These are phyloP conservation scores for Lochmaea capreae DNA, from an alignment of 2,888 invertebrate genomes.

Conservation along the genomic window DNA sequence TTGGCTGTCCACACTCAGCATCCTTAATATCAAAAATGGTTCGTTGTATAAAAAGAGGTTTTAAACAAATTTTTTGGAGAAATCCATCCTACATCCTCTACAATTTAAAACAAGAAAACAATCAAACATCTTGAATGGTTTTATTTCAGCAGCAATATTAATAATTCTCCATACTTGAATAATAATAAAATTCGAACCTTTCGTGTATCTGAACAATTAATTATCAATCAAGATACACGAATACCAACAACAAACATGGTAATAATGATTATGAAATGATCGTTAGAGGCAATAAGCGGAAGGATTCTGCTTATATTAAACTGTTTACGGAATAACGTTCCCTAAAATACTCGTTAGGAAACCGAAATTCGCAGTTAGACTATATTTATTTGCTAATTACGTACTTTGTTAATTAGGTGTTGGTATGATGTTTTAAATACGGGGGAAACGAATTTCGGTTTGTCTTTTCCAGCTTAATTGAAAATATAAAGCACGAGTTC, in stretches of 20 bases:
- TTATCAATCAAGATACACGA: neutral
- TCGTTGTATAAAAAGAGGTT: no score
- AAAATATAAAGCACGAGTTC: no score
- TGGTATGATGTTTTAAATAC: neutral
- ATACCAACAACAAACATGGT: neutral
- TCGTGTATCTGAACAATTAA: neutral
- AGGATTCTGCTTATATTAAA: constrained; percentile 13
- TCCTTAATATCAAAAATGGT: no score
- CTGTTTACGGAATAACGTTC: constrained; percentile 1
- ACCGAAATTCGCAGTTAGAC: constrained; percentile 11
- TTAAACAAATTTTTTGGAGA: no score
- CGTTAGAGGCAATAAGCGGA: constrained; percentile 15
- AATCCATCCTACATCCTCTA: no score
- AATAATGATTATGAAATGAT: constrained; percentile 7
- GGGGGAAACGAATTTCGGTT: neutral
- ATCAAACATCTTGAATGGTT: neutral
- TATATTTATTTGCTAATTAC: constrained; percentile 10
- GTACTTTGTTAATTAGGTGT: constrained; percentile 3
- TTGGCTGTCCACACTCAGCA: no score
- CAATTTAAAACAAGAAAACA: no score
- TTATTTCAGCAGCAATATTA: neutral
- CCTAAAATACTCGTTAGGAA: constrained; percentile 12
- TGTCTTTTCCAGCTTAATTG: no score
- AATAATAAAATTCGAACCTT: neutral
- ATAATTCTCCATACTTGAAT: neutral